These are phyloP conservation scores for Polydesmus complanatus DNA, from an alignment of 2,888 invertebrate species.

Conservation along the genomic window DNA sequence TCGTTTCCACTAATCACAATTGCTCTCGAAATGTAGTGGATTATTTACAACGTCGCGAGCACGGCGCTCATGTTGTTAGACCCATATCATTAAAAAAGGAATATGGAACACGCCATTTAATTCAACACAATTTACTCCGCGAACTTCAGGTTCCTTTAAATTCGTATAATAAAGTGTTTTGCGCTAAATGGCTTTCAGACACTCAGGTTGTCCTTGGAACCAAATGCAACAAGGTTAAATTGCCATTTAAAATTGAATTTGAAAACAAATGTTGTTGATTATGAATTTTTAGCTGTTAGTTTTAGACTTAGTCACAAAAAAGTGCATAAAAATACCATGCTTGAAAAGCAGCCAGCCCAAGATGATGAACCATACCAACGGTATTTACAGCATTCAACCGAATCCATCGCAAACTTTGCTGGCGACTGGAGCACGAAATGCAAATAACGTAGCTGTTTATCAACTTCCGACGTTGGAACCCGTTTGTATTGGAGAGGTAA, in stretches of 20 bases:
- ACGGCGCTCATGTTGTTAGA: conserved; percentile 17
- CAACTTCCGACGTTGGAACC: conserved; percentile 88
- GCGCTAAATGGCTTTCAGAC: conserved; percentile 90
- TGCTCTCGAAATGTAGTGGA: conserved; percentile 16
- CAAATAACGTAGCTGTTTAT: conserved; percentile 81
- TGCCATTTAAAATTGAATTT: neutral
- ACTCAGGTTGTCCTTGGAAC: conserved; percentile 91
- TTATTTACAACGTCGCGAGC: conserved; percentile 15
- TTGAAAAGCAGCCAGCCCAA: conserved; percentile 22
- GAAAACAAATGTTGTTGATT: too few relatives aligned
- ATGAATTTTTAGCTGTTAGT: conserved; percentile 76
- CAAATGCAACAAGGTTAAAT: conserved; percentile 78
- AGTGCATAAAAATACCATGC: conserved; percentile 41
- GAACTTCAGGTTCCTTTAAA: conserved; percentile 19
- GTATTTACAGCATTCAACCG: conserved; percentile 84
- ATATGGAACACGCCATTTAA: conserved; percentile 62
- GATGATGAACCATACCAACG: conserved; percentile 48
- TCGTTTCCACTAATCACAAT: neutral
- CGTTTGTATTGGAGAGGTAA: conserved; percentile 72
- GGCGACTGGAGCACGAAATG: conserved; percentile 82
- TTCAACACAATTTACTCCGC: conserved; percentile 18
- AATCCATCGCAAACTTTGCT: conserved; percentile 77
- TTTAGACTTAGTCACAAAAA: conserved; percentile 73
- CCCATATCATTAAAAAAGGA: conserved; percentile 33
- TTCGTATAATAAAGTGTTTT: conserved; percentile 48